Evolutionary conservation across 2,113 vertebrate genomes (phyloP).

Genomic region (Lagenorhynchus albirostris): DNA sequence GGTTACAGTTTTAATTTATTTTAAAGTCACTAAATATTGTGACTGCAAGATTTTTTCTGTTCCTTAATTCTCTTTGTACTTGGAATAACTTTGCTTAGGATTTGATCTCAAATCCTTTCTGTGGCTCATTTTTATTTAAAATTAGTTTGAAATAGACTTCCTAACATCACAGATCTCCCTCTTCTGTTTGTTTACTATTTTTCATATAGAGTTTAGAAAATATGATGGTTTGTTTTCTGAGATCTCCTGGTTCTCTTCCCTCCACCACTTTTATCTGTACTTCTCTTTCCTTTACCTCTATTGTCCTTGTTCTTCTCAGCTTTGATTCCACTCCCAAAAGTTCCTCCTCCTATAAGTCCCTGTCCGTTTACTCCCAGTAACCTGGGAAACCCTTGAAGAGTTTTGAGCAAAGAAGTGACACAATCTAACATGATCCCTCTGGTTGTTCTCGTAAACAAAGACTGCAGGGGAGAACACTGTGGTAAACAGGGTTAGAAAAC

Average conservation of each 20-base stretch:
- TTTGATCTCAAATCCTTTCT: neutral
- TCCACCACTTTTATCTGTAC: neutral
- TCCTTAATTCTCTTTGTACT: neutral
- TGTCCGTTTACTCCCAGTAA: neutral
- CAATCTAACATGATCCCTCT: neutral
- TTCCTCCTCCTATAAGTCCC: neutral
- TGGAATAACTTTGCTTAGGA: neutral
- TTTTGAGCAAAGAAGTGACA: neutral
- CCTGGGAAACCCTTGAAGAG: neutral
- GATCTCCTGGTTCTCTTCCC: neutral
- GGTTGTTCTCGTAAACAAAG: neutral
- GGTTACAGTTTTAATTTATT: neutral
- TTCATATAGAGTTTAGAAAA: neutral
- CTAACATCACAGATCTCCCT: neutral
- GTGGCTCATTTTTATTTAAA: constrained; percentile 2
- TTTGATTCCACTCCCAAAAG: neutral
- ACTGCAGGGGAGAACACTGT: neutral
- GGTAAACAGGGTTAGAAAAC: neutral
- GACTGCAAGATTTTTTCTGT: neutral
- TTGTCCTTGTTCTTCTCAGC: neutral
- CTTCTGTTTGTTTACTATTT: neutral
- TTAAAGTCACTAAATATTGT: neutral
- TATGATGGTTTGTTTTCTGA: neutral
- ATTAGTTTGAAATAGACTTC: neutral
- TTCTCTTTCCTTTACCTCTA: neutral